Percentiles rank a stretch among this genome's conserved stretches.
phyloP scores from a whole-genome alignment of 2,797 vertebrate genomes.

The Nyctalus aviator region DNA sequence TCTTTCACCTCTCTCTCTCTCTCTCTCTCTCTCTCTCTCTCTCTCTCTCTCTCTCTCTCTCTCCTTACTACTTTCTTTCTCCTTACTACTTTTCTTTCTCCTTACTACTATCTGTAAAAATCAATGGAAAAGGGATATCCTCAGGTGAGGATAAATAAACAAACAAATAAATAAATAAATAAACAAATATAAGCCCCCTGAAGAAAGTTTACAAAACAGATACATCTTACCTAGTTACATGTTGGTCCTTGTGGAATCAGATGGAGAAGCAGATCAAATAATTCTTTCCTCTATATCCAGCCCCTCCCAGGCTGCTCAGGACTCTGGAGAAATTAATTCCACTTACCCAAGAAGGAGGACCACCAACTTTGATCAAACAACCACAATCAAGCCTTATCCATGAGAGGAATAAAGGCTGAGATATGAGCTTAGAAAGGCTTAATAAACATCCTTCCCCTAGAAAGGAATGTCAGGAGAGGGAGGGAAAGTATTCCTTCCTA shows the following conservation, averaged over 20 bases:
- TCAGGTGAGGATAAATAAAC: too few relatives aligned
- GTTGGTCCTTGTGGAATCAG: neutral
- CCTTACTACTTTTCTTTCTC: too few relatives aligned
- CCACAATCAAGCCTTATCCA: rapidly evolving
- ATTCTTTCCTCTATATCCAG: neutral
- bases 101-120: too few relatives aligned
- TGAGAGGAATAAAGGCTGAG: neutral
- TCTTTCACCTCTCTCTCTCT: too few relatives aligned
- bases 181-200: neutral
- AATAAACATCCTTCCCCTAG: neutral
- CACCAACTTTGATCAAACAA: neutral
- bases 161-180: too few relatives aligned
- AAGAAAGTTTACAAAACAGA: neutral
- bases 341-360: too few relatives aligned
- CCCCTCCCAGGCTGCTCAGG: neutral
- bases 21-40: too few relatives aligned
- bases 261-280: neutral
- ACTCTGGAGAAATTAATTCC: neutral
- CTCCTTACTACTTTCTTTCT: too few relatives aligned
- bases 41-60: too few relatives aligned
- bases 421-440: neutral
- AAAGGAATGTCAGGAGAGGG: neutral
- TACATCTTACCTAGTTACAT: neutral
- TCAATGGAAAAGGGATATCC: too few relatives aligned
- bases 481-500: neutral